A percentile compares a stretch with the other conserved stretches of the same genome.
phyloP scores from a whole-genome alignment of 2,113 vertebrate genomes.

The Chascanopsetta lugubris region DNA sequence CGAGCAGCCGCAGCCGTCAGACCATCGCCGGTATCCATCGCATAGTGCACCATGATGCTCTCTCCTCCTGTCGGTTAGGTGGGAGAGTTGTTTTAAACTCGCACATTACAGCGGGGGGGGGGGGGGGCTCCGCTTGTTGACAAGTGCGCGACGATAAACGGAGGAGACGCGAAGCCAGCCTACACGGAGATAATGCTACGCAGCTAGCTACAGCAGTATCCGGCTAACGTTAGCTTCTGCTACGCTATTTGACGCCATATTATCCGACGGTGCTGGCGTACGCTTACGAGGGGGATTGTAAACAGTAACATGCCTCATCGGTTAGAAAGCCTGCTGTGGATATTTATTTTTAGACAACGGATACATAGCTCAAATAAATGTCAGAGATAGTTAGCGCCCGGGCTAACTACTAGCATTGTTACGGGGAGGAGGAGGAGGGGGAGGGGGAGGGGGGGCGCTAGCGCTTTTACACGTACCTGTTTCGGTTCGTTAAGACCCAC shows the following conservation, averaged over 20 bases:
- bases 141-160: too few relatives aligned
- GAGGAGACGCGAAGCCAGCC: neutral
- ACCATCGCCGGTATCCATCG: conserved; percentile 84
- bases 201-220: conserved; percentile 43
- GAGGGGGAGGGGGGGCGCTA: neutral
- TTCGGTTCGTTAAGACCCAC: conserved; percentile 38
- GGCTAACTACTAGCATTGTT: conserved; percentile 61
- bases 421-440: too few relatives aligned
- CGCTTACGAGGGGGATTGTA: too few relatives aligned
- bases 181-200: neutral
- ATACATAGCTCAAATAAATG: neutral
- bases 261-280: conserved; percentile 22
- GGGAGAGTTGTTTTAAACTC: too few relatives aligned
- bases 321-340: neutral
- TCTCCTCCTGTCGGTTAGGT: conserved; percentile 26
- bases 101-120: too few relatives aligned
- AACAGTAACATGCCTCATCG: too few relatives aligned
- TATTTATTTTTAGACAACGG: neutral
- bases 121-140: neutral
- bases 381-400: conserved; percentile 42
- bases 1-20: conserved; percentile 86
- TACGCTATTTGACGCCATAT: conserved; percentile 57
- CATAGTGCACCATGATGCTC: conserved; percentile 82
- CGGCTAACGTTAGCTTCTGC: conserved; percentile 41
- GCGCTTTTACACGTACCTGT: conserved; percentile 40